Evolutionary conservation across 2,888 invertebrate species (phyloP), one percentile per base, ranked within the genome.

Genomic region (Lacanobia oleracea): DNA sequence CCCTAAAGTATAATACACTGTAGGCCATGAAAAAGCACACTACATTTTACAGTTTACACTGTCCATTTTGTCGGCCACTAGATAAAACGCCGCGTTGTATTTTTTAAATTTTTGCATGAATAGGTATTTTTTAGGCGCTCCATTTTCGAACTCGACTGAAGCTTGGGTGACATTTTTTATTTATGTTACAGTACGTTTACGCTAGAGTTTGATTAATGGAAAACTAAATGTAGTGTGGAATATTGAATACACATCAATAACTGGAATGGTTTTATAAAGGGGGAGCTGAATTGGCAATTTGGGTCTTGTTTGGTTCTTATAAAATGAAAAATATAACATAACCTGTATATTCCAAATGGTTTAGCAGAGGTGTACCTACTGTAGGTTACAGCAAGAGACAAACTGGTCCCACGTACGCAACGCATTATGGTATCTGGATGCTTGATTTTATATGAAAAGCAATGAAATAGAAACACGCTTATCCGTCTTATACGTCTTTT

Each of bases 121-220:
- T 48, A 51, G 10, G 27, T 62, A 68, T 68, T 66, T 33, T 78
- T 82, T 82, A 66, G 65, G 40, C 37, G 37, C 16, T 71, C 37
- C n/a, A 77, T 72, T 77, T 66, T 67, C 21, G n/a, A 67, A 50
- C 50, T 27, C 10, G 10, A 56, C 1, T 69, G 80, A 83, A 60
- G 16, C 10, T 75, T 43, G 67, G 75, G 1, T 21, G 59, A 37
- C 27, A 45, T 50, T 83, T 66, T 80, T 53, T 59, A 53, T 83
- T 61, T 74, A 56, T 59, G 27, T 9, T 18, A 16, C 50, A 14
- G 54, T 9, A 14, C 21, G 80, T 14, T 63, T 53, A 43, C 45
- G 21, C 23, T 37, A 0, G 8, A 51, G 33, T 48, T 62, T 68
- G 68, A 57, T 74, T 43, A 53, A 80, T 75, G 75, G 45, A 43